Percentiles rank a stretch among this genome's conserved stretches.
These are phyloP conservation scores for Gallirallus australis DNA, from an alignment of 2,797 vertebrate species.

Conservation along the genomic window DNA sequence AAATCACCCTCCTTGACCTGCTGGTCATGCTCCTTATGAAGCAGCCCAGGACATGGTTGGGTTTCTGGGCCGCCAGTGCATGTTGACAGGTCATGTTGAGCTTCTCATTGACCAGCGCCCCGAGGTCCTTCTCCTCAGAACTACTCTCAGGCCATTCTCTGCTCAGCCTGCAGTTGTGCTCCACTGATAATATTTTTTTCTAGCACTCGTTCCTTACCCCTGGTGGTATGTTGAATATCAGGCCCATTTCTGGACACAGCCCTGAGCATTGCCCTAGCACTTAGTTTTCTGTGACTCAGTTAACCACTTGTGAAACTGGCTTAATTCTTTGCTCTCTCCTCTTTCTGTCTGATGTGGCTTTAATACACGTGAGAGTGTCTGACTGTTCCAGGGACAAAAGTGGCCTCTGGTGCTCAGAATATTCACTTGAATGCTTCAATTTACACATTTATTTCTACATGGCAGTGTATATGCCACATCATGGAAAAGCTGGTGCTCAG, in stretches of 20 bases:
- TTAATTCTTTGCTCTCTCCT: background rate
- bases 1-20: too few relatives aligned
- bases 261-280: background rate
- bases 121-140: too few relatives aligned
- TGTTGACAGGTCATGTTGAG: too few relatives aligned
- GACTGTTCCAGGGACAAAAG: background rate
- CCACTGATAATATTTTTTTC: too few relatives aligned
- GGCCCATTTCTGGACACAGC: background rate
- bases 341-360: background rate
- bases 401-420: background rate
- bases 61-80: too few relatives aligned
- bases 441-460: background rate
- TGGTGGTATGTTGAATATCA: background rate
- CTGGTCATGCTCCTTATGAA: too few relatives aligned
- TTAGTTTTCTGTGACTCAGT: background rate
- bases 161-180: too few relatives aligned
- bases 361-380: background rate
- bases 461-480: background rate
- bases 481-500: background rate
- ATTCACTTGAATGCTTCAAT: background rate
- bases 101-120: too few relatives aligned
- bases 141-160: too few relatives aligned
- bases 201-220: background rate
- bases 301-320: background rate
- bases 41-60: too few relatives aligned